Base-by-base conservation (phyloP, 2,888 invertebrate species). In the Apotomis capreana region DNA sequence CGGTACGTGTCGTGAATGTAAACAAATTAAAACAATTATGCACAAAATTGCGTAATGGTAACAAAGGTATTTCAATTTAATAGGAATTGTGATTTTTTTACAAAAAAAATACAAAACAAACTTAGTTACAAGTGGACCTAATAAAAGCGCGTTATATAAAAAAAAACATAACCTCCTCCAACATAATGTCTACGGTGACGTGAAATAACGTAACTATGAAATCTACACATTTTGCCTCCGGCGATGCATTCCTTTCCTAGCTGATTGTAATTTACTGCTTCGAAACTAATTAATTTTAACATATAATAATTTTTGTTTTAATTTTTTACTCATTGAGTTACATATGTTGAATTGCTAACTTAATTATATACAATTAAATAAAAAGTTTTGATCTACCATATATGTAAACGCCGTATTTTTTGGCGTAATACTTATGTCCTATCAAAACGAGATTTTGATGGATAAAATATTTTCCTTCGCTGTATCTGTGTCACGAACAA, bases 401-500 rank as follows among this genome's bases (percentile, higher is more conserved):
- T 10, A 49, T 26, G 26, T 26, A 49, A 49, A 49, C 49, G 49
- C 49, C 3, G 6, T 10, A 9, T 6, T 44, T 44, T 44, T 44
- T 44, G 3, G 8, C 44, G 26, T 26, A 26, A 26, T 26, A 26
- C 26, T 26, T 26, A 26, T 26, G 26, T 26, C 26, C 26, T 26
- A 26, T 26, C 26, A 26, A 26, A 26, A 0, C 26, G 26, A 26
- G 26, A 79, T 86, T 87, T 86, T 85, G 75, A 84, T 83, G 78
- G 79, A 77, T 79, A 81, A 82, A 81, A 87, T 84, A 79, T 80
- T 88, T 87, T 89, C 87, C 87, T 86, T 80, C 78, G 81, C 78
- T 75, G 78, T 80, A 90, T 86, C 84, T 88, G 83, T 90, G 91
- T 90, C 90, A 91, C 90, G 91, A 88, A 74, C 87, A 80, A 78